A percentile compares a stretch with the other conserved stretches of the same genome.
These are phyloP conservation scores for Pseudonaja textilis DNA, from an alignment of 2,113 vertebrate genomes.

Conservation along the genomic window DNA sequence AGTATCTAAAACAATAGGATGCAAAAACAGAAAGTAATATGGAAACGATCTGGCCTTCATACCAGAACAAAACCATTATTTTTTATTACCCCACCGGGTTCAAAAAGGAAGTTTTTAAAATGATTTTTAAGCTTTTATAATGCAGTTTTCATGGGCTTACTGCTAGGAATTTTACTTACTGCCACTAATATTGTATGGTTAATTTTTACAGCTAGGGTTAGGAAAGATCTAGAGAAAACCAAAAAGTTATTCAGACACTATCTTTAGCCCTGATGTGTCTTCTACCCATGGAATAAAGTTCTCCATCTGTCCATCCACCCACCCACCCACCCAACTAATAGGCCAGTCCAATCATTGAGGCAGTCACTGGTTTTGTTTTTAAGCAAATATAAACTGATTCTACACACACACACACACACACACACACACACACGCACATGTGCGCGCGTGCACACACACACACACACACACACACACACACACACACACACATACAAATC, in stretches of 20 bases:
- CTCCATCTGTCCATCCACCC: neutral
- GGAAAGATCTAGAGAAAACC: neutral
- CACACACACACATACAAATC: neutral
- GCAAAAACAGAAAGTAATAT: neutral
- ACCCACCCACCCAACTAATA: neutral
- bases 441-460: neutral
- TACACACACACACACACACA: neutral
- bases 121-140: neutral
- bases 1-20: neutral
- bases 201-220: neutral
- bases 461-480: neutral
- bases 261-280: neutral
- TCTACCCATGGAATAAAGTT: neutral
- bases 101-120: neutral
- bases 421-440: neutral
- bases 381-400: neutral
- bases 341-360: neutral
- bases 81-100: neutral
- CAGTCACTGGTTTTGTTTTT: neutral
- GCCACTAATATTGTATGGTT: neutral
- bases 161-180: neutral
- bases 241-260: neutral
- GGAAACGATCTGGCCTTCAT: neutral
- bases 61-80: neutral
- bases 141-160: neutral